These are phyloP conservation scores for Autographa gamma DNA, from an alignment of 2,888 invertebrate genomes.

Conservation along the genomic window DNA sequence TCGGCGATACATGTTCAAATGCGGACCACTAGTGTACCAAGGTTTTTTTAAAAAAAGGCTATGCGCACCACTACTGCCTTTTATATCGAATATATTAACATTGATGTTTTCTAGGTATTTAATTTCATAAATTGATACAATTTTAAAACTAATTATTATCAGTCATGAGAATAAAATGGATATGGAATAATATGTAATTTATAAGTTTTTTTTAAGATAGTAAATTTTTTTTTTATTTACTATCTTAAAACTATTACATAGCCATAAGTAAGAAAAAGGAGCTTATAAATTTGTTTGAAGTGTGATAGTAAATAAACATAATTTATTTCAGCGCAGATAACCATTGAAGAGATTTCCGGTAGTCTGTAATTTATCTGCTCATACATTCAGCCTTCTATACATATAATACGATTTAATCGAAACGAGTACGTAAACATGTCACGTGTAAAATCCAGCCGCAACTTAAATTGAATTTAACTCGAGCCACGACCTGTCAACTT, in stretches of 20 bases:
- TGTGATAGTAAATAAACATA: conserved; percentile 14
- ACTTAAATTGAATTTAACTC: conserved; percentile 79
- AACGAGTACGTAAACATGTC: conserved; percentile 75
- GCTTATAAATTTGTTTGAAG: background rate
- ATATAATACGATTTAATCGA: conserved; percentile 63
- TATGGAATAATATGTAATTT: no score
- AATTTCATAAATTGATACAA: no score
- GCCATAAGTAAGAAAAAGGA: background rate
- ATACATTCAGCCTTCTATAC: conserved; percentile 50
- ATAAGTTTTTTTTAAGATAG: no score
- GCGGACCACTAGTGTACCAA: conserved; percentile 71
- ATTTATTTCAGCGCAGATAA: conserved; percentile 33
- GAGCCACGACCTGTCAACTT: conserved; percentile 80
- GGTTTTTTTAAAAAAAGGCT: no score
- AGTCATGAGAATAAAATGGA: no score
- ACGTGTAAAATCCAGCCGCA: conserved; percentile 72
- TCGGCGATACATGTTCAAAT: conserved; percentile 70
- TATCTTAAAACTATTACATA: no score
- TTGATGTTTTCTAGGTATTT: no score
- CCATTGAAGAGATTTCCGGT: conserved; percentile 46
- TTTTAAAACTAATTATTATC: no score
- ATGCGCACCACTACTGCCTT: no score
- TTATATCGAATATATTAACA: no score
- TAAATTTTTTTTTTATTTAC: no score
- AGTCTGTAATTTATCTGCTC: conserved; percentile 41